Evolutionary conservation across 1,140 invertebrate species (phyloP).

Genomic region (Diuraphis noxia): DNA sequence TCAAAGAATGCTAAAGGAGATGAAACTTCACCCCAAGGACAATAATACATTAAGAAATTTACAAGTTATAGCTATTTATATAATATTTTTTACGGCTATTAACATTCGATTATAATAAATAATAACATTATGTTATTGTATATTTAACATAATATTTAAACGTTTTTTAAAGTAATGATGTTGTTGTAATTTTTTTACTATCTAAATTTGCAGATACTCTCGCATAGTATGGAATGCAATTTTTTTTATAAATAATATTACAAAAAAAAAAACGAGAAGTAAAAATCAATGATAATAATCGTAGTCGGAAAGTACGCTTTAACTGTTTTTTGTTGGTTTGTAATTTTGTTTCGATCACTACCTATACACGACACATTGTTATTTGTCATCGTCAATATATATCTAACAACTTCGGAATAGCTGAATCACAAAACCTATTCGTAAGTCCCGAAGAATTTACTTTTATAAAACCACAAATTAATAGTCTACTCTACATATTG

Average conservation of each 20-base stretch:
- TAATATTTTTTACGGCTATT: background rate
- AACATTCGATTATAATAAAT: background rate
- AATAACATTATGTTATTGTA: background rate
- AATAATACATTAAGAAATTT: background rate
- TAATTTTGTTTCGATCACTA: too few relatives aligned
- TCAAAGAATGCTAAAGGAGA: slow-evolving; percentile 44
- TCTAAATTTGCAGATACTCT: background rate
- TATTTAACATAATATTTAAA: background rate
- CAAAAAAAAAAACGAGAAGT: too few relatives aligned
- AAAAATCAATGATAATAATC: too few relatives aligned
- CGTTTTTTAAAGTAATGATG: background rate
- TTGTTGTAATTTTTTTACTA: background rate
- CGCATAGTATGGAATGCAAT: background rate
- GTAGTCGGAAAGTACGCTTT: too few relatives aligned
- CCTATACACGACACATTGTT: too few relatives aligned
- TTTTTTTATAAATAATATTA: background rate
- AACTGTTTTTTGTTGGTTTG: too few relatives aligned
- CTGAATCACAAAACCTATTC: background rate
- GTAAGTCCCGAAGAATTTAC: background rate
- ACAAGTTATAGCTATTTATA: background rate
- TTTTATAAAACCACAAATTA: background rate
- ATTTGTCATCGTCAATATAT: too few relatives aligned
- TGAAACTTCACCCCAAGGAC: slow-evolving; percentile 46
- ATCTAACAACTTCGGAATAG: background rate
- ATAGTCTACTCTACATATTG: too few relatives aligned